Base-by-base conservation (phyloP, 2,888 invertebrate genomes). In the Euphydryas editha region DNA sequence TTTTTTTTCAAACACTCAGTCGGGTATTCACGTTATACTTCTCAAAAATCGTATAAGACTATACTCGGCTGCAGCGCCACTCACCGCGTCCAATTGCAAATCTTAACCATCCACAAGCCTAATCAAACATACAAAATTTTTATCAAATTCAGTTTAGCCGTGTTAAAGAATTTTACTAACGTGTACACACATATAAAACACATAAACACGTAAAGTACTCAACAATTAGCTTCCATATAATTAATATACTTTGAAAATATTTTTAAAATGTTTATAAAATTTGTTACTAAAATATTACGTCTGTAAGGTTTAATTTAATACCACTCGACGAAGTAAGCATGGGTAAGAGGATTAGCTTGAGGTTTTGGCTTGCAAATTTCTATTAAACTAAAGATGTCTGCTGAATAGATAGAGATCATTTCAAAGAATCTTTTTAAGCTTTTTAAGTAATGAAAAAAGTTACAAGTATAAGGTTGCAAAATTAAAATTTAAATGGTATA, bases 301-400 rank as follows among this genome's bases (percentile, higher is more conserved):
- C 39, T n/a, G 42, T 44, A 44, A 44, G n/a, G n/a, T 13, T n/a
- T n/a, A n/a, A 44, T 44, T 44, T n/a, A 44, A 44, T 44, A 44
- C n/a, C n/a, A 44, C 42, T 44, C n/a, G n/a, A 44, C n/a, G 39
- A 39, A 39, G 11, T 39, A 39, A 39, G 13, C 10, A 39, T 11
- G 15, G n/a, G n/a, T 44, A 44, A 44, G n/a, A 44, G n/a, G 42
- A 44, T 15, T 44, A 44, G 42, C n/a, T n/a, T 39, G 39, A 11
- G 39, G 13, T 39, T 39, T 39, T 11, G 15, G 39, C 1, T 39
- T 39, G 39, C 13, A 11, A 13, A 11, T 39, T 39, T 39, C 39
- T 39, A 39, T 39, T 44, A 44, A 15, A 44, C n/a, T 44, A 6
- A 44, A 44, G 42, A 44, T n/a, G 42, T 44, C 42, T n/a, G 15